Evolutionary conservation across 2,797 vertebrate species (phyloP).

Genomic region (Scomberomorus guttatus): DNA sequence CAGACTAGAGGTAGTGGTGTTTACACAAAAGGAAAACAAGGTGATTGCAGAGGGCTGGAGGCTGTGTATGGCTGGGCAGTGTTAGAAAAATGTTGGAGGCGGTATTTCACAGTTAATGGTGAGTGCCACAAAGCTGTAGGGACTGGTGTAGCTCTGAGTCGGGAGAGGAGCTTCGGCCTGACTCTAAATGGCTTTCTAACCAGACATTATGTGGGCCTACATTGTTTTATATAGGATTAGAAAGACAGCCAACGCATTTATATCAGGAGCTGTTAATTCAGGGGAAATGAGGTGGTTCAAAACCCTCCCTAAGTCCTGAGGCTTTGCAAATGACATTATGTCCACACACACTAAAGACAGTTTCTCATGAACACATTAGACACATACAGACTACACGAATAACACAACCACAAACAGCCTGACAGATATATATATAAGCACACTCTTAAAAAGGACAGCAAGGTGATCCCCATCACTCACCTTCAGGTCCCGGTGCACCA

Average conservation of each 20-base stretch:
- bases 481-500: constrained; percentile 93
- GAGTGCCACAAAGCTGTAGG: not conserved
- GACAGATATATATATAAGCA: constrained; percentile 31
- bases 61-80: not conserved
- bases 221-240: not conserved
- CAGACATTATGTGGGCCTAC: not conserved
- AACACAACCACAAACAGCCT: constrained; percentile 13
- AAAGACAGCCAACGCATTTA: not conserved
- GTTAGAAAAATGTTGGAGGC: constrained; percentile 17
- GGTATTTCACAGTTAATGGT: constrained; percentile 11
- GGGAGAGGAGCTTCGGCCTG: not conserved
- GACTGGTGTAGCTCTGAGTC: not conserved
- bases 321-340: constrained; percentile 24
- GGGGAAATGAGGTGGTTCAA: not conserved
- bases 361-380: constrained; percentile 17
- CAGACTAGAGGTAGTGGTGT: constrained; percentile 25
- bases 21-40: constrained; percentile 40
- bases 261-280: not conserved
- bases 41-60: constrained; percentile 33
- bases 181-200: not conserved
- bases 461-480: constrained; percentile 79
- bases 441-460: constrained; percentile 48
- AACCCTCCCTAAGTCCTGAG: constrained; percentile 5
- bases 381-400: constrained; percentile 50
- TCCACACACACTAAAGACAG: constrained; percentile 40